Base-by-base conservation (phyloP, 2,888 invertebrate species). In the Hipparchia sbordonii region DNA sequence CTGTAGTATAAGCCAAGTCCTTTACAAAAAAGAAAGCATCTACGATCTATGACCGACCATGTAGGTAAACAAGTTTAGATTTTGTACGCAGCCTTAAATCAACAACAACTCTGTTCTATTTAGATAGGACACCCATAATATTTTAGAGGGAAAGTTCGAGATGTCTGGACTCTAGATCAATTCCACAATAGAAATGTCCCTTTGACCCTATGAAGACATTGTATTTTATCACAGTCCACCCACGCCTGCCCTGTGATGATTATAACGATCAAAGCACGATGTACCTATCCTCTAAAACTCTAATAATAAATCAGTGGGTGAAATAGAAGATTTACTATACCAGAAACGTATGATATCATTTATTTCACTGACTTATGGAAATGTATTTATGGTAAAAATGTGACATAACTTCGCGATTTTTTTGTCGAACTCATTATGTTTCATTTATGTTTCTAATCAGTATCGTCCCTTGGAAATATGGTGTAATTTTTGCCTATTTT, bases 181-280 rank as follows among this genome's bases (percentile, higher is more conserved):
- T 76, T 72, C 59, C 61, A 67, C 61, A 73, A 76, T 72, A 71
- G 72, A 73, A 77, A 75, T 77, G 72, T 75, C 76, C 74, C 74
- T 63, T 67, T 74, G 78, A 78, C 78, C 78, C 72, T 74, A 72
- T 73, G 77, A 75, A 74, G 77, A 75, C 77, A 78, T 76, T 65
- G 72, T 67, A 71, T 78, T 78, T 71, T 75, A 77, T 78, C 78
- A 77, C 72, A 60, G 78, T 78, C 78, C 78, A 73, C 78, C 78
- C 74, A 78, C 78, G 72, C 67, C 6, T 8, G 12, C 33, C 52
- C 69, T 63, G 61, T 76, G 71, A 76, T 76, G 74, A 76, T 76
- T 74, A 76, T 70, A 75, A 68, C 68, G 67, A 72, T 67, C 72
- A 70, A 70, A 72, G 60, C 71, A 72, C 73, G 71, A 70, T 62